Conservation (phyloP, 2,888 invertebrate species). For the Zygothrica quintamaculata region DNA sequence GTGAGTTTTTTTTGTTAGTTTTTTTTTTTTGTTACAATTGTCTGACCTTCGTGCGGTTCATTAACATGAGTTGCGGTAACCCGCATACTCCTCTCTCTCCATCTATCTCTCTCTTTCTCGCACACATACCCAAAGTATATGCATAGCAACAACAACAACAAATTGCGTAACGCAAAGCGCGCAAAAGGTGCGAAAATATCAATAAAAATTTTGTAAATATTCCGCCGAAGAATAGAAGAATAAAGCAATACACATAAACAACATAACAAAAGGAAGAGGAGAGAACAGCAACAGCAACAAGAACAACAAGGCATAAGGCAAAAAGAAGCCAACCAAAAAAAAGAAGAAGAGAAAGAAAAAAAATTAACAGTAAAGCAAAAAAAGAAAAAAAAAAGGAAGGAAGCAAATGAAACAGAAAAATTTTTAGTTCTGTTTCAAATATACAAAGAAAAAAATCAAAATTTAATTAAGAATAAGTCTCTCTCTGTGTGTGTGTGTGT, state of each 20-base stretch:
- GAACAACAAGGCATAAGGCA: conserved; percentile 17
- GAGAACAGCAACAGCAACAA: conserved; percentile 32
- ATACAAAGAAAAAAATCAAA: no score
- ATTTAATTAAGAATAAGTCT: no score
- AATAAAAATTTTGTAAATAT: conserved; percentile 44
- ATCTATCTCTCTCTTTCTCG: no score
- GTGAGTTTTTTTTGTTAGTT: conserved; percentile 19
- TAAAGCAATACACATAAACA: conserved; percentile 2
- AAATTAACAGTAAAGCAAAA: not conserved
- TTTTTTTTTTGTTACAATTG: conserved; percentile 31
- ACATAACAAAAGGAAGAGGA: conserved; percentile 1
- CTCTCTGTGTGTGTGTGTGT: no score
- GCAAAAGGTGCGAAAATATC: conserved; percentile 69
- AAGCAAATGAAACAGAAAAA: no score
- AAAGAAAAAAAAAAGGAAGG: no score
- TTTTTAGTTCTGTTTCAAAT: no score
- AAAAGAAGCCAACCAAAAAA: no score
- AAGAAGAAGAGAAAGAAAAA: not conserved
- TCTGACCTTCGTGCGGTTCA: conserved; percentile 77
- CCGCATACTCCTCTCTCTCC: no score
- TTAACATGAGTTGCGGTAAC: no score
- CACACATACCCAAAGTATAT: conserved; percentile 27
- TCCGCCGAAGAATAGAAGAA: conserved; percentile 13
- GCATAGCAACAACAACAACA: conserved; percentile 21
- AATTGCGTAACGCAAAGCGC: conserved; percentile 15